Conservation (phyloP, 30 jellyfish, hydroid and myxozoan species). For the Rhopilema esculentum region DNA sequence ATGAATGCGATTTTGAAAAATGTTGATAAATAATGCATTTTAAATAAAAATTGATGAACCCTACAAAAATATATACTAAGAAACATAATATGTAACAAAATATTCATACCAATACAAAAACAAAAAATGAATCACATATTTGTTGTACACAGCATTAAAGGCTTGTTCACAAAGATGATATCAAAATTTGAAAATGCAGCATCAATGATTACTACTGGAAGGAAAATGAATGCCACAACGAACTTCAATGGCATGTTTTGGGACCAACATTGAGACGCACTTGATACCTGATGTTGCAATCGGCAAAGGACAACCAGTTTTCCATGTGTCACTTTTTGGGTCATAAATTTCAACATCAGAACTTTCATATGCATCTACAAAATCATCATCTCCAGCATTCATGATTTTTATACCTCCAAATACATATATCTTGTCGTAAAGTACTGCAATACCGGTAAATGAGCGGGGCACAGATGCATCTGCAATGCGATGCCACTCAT, state of each 20-base stretch:
- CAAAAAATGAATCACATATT: no score
- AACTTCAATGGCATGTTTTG: constrained; percentile 71
- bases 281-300: constrained; percentile 85
- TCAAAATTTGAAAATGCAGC: not conserved
- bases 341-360: constrained; percentile 89
- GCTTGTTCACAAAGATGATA: no score
- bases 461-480: constrained; percentile 92
- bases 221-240: constrained; percentile 86
- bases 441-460: constrained; percentile 75
- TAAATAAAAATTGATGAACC: not conserved
- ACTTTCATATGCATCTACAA: constrained; percentile 94
- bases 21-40: not conserved
- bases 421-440: constrained; percentile 59
- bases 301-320: constrained; percentile 82
- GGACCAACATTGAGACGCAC: constrained; percentile 63
- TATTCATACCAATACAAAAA: no score
- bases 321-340: constrained; percentile 59
- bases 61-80: not conserved
- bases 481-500: constrained; percentile 92
- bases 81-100: no score
- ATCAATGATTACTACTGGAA: not conserved
- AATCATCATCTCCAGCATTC: constrained; percentile 72
- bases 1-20: no score
- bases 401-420: constrained; percentile 92
- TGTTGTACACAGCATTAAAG: not conserved